These are phyloP conservation scores for Sceliomorpha sp. DNA, from an alignment of 2,888 invertebrate species.

Conservation along the genomic window DNA sequence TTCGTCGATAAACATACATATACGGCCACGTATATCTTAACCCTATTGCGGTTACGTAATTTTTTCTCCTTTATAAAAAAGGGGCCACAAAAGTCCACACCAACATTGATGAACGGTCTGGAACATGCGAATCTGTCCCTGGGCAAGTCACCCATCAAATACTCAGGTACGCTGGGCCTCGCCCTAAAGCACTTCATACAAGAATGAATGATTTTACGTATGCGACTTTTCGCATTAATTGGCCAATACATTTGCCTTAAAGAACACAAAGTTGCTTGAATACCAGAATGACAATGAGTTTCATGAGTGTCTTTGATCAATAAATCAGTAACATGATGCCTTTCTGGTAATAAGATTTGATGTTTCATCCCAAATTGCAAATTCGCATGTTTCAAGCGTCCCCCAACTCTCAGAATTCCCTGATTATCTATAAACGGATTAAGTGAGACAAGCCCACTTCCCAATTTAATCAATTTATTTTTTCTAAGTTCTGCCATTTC, in stretches of 20 bases:
- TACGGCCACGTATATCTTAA: slow-evolving; percentile 35
- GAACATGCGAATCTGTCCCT: slow-evolving; percentile 38
- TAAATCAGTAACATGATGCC: no score
- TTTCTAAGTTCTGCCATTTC: slow-evolving; percentile 13
- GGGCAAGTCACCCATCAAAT: background rate
- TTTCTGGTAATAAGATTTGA: slow-evolving; percentile 7
- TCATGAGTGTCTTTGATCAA: no score
- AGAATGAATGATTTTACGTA: no score
- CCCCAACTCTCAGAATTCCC: slow-evolving; percentile 11
- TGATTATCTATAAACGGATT: slow-evolving; percentile 26
- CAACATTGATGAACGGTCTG: slow-evolving; percentile 57
- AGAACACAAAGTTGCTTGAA: no score
- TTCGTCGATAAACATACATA: slow-evolving; percentile 67
- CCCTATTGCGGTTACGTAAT: slow-evolving; percentile 18
- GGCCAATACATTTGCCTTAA: no score
- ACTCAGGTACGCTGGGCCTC: background rate
- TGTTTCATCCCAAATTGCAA: slow-evolving; percentile 2
- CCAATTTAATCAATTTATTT: background rate
- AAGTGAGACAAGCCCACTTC: background rate
- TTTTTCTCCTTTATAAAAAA: slow-evolving; percentile 58
- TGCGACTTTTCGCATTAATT: no score
- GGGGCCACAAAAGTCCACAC: slow-evolving; percentile 63
- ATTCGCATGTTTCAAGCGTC: background rate
- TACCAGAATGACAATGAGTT: no score
- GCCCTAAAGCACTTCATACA: background rate